These are phyloP conservation scores for Megaptera novaeangliae DNA, from an alignment of 2,113 vertebrate species.

Conservation along the genomic window DNA sequence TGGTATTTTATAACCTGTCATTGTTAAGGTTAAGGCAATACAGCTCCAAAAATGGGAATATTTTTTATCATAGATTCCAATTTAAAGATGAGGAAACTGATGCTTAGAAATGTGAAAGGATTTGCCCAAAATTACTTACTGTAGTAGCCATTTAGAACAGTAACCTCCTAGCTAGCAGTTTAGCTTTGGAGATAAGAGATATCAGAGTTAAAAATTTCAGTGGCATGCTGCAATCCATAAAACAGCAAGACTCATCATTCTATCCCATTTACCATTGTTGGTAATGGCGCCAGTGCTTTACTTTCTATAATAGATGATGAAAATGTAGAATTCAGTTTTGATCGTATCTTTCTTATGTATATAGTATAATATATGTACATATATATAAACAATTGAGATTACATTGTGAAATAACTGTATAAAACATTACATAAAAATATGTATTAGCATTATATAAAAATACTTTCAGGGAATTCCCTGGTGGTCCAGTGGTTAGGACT, in stretches of 20 bases:
- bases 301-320: background rate
- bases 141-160: background rate
- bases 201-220: background rate
- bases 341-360: background rate
- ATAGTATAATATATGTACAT: background rate
- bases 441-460: background rate
- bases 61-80: background rate
- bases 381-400: background rate
- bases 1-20: background rate
- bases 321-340: background rate
- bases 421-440: background rate
- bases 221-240: background rate
- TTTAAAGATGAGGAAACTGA: background rate
- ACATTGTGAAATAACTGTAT: background rate
- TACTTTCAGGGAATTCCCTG: background rate
- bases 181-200: background rate
- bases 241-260: background rate
- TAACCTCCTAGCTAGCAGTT: background rate
- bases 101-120: background rate
- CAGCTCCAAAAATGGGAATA: background rate
- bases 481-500: background rate
- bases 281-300: background rate
- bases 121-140: background rate
- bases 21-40: background rate
- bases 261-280: background rate